Base-by-base conservation (phyloP, 2,113 vertebrate species). In the Cinclus cinclus region DNA sequence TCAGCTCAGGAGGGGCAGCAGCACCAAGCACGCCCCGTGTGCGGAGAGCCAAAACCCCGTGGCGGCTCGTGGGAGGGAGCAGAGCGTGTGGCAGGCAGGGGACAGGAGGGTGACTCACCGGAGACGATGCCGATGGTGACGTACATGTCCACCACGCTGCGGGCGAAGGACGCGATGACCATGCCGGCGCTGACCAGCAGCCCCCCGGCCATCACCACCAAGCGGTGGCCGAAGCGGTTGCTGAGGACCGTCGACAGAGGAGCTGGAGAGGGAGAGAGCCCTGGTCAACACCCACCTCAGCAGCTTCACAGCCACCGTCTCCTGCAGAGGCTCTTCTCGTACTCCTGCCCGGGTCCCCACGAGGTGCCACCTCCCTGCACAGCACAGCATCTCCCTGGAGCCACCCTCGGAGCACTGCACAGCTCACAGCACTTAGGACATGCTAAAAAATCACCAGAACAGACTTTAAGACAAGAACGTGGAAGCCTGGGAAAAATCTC, bases 141-240 rank as follows among this genome's bases (percentile, higher is more conserved):
- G 67, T 99, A 99, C 98, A 99, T 99, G 92, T 99, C 98, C 92
- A 98, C 98, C 52, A 99, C 93, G 8, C 96, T 97, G 58, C 52
- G 97, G 73, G 99, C 97, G 23, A 99, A 99, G 84, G 98, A 98
- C 62, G 98, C 98, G 0, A 75, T 67, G 70, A 99, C 98, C 97
- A 98, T 99, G 18, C 99, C 99, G 0, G 85, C 11, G 90, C 98
- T 98, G 91, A 99, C 96, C 6, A 99, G 98, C 56, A 99, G 83
- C 39, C 99, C 99, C 35, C 99, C 99, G 2, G 96, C 41, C 98
- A 99, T 99, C 83, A 99, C 99, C 69, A 99, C 98, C 3, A 97
- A 60, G 58, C 98, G 99, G 94, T 98, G 99, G 31, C 99, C 98
- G 4, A 99, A 99, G 62, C 98, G 98, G 64, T 98, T 99, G 83